phyloP scores from a whole-genome alignment of 2,113 vertebrate species.

The Syrmaticus mikado region DNA sequence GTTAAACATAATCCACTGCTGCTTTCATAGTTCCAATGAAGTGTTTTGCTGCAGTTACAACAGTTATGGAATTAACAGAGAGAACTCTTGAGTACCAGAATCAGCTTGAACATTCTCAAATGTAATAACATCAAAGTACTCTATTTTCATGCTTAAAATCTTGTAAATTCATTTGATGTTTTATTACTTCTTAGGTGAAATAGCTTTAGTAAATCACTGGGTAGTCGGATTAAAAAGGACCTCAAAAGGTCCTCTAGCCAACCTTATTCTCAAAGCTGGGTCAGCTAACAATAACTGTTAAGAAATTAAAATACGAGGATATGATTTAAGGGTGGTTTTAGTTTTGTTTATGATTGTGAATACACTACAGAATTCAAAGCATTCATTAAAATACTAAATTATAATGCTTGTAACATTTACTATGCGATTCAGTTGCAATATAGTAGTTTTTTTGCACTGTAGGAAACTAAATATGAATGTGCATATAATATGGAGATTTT shows the following conservation, averaged over 20 bases:
- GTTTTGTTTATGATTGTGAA: not conserved
- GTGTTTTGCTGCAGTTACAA: not conserved
- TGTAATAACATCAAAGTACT: not conserved
- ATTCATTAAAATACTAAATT: not conserved
- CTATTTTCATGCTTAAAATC: not conserved
- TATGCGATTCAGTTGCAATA: not conserved
- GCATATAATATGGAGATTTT: not conserved
- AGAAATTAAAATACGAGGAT: not conserved
- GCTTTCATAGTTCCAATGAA: not conserved
- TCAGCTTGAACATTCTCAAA: not conserved
- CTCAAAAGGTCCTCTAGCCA: not conserved
- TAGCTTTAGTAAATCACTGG: not conserved
- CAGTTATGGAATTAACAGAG: not conserved
- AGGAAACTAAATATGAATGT: not conserved
- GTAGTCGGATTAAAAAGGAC: not conserved
- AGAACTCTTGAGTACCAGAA: not conserved
- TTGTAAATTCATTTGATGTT: not conserved
- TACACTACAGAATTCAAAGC: accelerated
- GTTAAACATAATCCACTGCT: not conserved
- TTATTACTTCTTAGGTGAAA: not conserved
- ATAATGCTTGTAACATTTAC: not conserved
- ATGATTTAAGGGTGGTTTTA: accelerated
- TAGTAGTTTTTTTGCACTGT: not conserved
- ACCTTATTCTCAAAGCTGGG: not conserved
- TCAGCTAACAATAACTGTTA: not conserved